Evolutionary conservation across 2,888 invertebrate genomes (phyloP).

Genomic region (Hirtodrosophila cameraria): DNA sequence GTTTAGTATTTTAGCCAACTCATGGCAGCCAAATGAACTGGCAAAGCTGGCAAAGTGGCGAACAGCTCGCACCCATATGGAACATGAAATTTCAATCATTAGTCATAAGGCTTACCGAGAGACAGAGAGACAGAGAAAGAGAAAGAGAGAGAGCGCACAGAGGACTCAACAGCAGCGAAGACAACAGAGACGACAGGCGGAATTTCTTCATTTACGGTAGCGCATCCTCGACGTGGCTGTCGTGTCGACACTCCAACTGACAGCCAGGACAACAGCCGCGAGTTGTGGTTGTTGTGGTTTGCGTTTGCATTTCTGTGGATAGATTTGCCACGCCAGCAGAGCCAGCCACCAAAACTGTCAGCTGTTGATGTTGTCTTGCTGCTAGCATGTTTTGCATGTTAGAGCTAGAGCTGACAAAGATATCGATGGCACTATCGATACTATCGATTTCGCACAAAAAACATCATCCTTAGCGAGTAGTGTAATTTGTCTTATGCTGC

Average conservation of each 20-base stretch:
- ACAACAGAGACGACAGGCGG: constrained; percentile 61
- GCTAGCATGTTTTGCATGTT: too few relatives aligned
- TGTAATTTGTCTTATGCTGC: too few relatives aligned
- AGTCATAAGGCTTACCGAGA: constrained; percentile 55
- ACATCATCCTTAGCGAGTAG: too few relatives aligned
- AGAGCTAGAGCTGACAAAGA: too few relatives aligned
- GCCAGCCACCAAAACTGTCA: constrained; percentile 39
- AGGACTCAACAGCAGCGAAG: constrained; percentile 55
- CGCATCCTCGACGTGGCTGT: constrained; percentile 48
- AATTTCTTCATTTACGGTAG: constrained; percentile 77
- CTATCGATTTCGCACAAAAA: too few relatives aligned
- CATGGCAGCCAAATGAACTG: constrained; percentile 68
- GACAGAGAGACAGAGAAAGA: constrained; percentile 3
- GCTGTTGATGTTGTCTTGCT: constrained; percentile 60
- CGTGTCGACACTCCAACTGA: constrained; percentile 69
- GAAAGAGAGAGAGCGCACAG: constrained; percentile 12
- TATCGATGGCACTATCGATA: too few relatives aligned
- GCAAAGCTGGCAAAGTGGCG: constrained; percentile 28
- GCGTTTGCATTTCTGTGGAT: constrained; percentile 67
- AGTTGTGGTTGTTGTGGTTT: constrained; percentile 69
- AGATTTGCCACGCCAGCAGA: constrained; percentile 57
- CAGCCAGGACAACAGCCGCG: constrained; percentile 39
- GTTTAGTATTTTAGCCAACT: constrained; percentile 50
- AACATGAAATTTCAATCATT: constrained; percentile 73
- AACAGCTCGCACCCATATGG: constrained; percentile 57